Percentiles rank a stretch among this genome's conserved stretches.
Evolutionary conservation across 2,797 vertebrate species (phyloP).

Genomic region (Tapera naevia): DNA sequence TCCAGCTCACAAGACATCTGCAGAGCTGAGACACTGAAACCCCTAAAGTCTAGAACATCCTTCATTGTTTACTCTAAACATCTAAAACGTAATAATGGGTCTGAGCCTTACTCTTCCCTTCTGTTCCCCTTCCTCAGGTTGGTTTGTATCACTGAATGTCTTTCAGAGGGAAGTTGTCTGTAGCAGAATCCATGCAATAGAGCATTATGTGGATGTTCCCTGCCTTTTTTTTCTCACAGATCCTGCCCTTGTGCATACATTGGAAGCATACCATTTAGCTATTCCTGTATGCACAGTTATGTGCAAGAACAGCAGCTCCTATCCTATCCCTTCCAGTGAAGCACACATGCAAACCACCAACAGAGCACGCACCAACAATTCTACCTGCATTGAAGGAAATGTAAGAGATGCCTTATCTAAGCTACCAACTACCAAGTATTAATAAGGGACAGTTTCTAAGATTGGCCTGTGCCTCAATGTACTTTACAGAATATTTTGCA

Average conservation of each 20-base stretch:
- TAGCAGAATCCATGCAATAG: not conserved
- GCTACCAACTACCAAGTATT: not conserved
- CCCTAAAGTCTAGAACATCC: not conserved
- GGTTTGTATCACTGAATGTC: not conserved
- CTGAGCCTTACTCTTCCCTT: not conserved
- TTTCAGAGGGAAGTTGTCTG: not conserved
- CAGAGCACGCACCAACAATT: not conserved
- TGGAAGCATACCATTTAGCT: not conserved
- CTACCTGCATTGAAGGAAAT: not conserved
- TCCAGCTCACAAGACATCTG: not conserved
- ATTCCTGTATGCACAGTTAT: not conserved
- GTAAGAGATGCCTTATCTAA: not conserved
- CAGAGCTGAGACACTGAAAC: not conserved
- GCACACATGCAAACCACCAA: not conserved
- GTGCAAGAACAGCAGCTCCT: not conserved
- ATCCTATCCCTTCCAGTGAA: not conserved
- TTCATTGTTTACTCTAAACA: not conserved
- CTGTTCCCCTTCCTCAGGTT: not conserved
- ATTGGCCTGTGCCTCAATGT: not conserved
- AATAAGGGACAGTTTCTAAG: not conserved
- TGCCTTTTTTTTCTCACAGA: not conserved
- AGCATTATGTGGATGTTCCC: accelerated
- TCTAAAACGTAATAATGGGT: not conserved
- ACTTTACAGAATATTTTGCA: not conserved
- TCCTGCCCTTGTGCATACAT: not conserved